Conservation (phyloP, 2,888 invertebrate species). For the Melanostoma mellinum region DNA sequence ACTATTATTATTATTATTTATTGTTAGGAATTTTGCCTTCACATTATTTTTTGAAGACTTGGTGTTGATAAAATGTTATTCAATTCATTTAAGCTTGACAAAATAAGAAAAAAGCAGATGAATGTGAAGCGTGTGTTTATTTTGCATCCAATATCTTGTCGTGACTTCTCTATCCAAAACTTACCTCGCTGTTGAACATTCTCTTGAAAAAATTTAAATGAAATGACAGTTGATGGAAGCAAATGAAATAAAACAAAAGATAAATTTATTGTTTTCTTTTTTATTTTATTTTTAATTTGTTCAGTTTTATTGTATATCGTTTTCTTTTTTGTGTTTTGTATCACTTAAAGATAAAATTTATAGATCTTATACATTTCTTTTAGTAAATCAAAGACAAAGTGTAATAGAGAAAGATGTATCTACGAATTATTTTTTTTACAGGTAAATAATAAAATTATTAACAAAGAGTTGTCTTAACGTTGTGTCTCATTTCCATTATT, state of each 20-base stretch:
- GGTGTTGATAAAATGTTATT: constrained; percentile 46
- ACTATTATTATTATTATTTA: constrained; percentile 9
- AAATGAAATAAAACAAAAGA: constrained; percentile 69
- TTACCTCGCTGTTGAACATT: constrained; percentile 5
- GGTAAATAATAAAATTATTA: constrained; percentile 57
- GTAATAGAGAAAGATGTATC: constrained; percentile 21
- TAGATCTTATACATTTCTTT: constrained; percentile 47
- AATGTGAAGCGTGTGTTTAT: constrained; percentile 45
- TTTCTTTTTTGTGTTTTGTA: constrained; percentile 58
- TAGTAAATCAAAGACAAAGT: constrained; percentile 63
- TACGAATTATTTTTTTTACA: constrained; percentile 25
- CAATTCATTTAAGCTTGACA: constrained; percentile 24
- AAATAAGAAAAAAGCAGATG: constrained; percentile 60
- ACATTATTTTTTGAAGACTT: constrained; percentile 33
- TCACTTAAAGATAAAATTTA: constrained; percentile 64
- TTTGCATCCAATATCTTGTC: constrained; percentile 5
- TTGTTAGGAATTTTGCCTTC: constrained; percentile 52
- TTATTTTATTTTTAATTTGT: constrained; percentile 36
- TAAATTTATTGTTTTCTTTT: constrained; percentile 27
- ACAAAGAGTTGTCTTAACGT: neutral
- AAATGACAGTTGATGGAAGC: constrained; percentile 60
- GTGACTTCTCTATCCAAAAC: constrained; percentile 17
- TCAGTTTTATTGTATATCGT: constrained; percentile 53
- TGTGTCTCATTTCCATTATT: neutral
- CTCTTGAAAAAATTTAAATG: constrained; percentile 13